Evolutionary conservation across 2,797 vertebrate species (phyloP), one percentile per base, ranked within the genome.

Genomic region (Lithobates sylvaticus): DNA sequence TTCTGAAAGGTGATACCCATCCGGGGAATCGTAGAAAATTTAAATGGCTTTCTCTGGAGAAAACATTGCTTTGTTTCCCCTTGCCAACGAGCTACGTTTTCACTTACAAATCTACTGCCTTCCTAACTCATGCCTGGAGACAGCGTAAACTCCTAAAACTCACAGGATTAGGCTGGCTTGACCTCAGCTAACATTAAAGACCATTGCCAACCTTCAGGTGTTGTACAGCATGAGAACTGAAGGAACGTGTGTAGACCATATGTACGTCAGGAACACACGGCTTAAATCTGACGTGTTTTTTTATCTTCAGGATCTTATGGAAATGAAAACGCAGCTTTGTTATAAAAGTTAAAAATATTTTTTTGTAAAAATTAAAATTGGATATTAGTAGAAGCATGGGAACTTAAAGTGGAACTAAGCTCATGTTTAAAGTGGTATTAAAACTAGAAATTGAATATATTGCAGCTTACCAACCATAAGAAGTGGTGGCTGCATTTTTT

Each of bases 1-100:
- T 69, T 72, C 81, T 81, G 84, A 78, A 81, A 86, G 78, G 84
- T 81, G 71, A 85, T 79, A 85, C 65, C 42, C 27, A 80, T 54
- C 15, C 13, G 36, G 32, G 71, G 78, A 65, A 70, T 76, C 54
- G 27, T 27, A 6, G 34, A 27, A 32, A n/a, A 50, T 74, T 71
- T 8, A 70, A 81, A 71, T 7, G 50, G 65, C 42, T 83, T 83
- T 75, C 81, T 75, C 82, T 4, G 18, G 81, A 83, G 65, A 36
- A 77, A 71, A 67, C 29, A 47, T 70, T 71, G 75, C 32, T 70
- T 32, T 39, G 39, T 68, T 54, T 34, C 54, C 76, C 42, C 61
- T 64, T 50, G 69, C 76, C 76, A 85, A 76, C 26, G 21, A 18
- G 26, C 10, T 39, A 7, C 26, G 4, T 64, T 26, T 64, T 10